phyloP scores from a whole-genome alignment of 2,888 invertebrate species.

The Platycnemis pennipes region DNA sequence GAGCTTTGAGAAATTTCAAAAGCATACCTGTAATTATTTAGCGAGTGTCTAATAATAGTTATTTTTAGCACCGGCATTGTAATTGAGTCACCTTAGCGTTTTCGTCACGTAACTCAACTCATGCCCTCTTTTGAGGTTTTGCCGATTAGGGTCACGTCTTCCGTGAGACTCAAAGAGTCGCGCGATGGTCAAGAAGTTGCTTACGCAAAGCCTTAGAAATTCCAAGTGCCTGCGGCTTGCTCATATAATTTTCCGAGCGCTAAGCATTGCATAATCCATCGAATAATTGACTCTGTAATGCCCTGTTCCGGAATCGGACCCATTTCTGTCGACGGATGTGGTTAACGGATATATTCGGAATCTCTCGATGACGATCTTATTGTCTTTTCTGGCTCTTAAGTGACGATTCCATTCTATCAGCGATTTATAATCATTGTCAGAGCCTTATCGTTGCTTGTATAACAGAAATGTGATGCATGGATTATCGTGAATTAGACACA shows the following conservation, averaged over 20 bases:
- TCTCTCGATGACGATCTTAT: too few species aligned
- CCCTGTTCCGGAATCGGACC: too few species aligned
- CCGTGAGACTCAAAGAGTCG: background rate
- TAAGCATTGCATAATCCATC: background rate
- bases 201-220: background rate
- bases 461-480: too few species aligned
- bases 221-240: background rate
- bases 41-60: background rate
- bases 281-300: background rate
- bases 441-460: too few species aligned
- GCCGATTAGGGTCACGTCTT: background rate
- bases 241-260: background rate
- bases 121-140: background rate
- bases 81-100: background rate
- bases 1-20: background rate
- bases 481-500: too few species aligned
- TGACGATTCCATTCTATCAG: too few species aligned
- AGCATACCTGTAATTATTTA: background rate
- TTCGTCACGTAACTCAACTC: background rate
- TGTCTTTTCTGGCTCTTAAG: too few species aligned
- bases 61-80: background rate
- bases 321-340: too few species aligned
- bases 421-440: too few species aligned
- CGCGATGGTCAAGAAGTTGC: background rate
- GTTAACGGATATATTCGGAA: too few species aligned